A percentile compares a stretch with the other conserved stretches of the same genome.
phyloP scores from a whole-genome alignment of 2,113 vertebrate species.

The Ochotona curzoniae region DNA sequence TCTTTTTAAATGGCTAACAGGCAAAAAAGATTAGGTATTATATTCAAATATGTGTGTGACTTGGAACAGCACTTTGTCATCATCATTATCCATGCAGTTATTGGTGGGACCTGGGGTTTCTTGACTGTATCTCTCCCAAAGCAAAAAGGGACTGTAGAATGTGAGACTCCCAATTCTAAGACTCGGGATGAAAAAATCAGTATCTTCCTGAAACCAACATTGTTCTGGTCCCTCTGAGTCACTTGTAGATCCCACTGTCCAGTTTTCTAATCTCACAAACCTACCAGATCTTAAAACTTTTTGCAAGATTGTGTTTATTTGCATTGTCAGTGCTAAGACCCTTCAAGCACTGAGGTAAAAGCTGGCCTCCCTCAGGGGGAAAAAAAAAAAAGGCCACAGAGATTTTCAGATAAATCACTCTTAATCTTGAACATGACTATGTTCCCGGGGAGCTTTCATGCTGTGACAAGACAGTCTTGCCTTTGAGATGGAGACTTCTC shows the following conservation, averaged over 20 bases:
- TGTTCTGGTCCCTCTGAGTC: background rate
- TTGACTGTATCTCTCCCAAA: background rate
- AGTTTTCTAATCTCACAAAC: no score
- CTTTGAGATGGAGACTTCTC: slow-evolving; percentile 57
- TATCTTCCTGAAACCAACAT: background rate
- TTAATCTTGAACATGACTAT: background rate
- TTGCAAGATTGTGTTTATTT: background rate
- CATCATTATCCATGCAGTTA: background rate
- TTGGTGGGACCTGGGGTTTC: background rate
- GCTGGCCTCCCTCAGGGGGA: no score
- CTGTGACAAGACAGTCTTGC: background rate
- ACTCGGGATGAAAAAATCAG: background rate
- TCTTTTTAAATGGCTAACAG: background rate
- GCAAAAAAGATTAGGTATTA: background rate
- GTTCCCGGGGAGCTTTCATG: slow-evolving; percentile 32
- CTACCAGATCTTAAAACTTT: background rate
- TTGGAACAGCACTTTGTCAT: background rate
- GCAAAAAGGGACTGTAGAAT: background rate
- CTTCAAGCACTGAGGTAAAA: background rate
- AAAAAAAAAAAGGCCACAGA: background rate
- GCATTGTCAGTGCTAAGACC: background rate
- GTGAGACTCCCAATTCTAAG: background rate
- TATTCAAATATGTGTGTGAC: background rate
- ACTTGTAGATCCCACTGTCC: background rate
- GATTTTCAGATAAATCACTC: background rate